A percentile compares a stretch with the other conserved stretches of the same genome.
Evolutionary conservation across 2,797 vertebrate genomes (phyloP).

Genomic region (Lindbergichthys nudifrons): DNA sequence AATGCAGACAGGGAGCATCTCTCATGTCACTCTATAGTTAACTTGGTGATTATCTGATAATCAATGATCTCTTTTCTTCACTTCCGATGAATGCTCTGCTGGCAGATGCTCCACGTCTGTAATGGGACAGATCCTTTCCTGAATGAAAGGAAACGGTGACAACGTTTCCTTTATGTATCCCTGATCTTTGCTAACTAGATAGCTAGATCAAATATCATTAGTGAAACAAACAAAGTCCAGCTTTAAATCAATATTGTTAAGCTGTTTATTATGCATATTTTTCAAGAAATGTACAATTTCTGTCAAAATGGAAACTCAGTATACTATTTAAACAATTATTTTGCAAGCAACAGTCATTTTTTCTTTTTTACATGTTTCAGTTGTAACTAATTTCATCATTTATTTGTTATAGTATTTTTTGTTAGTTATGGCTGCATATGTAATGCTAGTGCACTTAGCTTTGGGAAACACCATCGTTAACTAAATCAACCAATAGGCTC

Average conservation of each 20-base stretch:
- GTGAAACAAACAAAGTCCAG: background rate
- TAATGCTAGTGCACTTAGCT: background rate
- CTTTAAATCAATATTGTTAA: background rate
- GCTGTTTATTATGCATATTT: background rate
- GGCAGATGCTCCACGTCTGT: conserved; percentile 26
- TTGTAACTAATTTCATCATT: background rate
- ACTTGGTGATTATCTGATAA: conserved; percentile 57
- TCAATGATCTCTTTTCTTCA: conserved; percentile 49
- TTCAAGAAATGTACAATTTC: background rate
- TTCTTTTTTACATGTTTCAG: background rate
- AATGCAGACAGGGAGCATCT: conserved; percentile 51
- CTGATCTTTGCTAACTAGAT: background rate
- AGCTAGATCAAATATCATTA: background rate
- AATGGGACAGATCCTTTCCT: background rate
- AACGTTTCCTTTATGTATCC: background rate
- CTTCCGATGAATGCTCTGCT: conserved; percentile 36
- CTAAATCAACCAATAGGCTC: background rate
- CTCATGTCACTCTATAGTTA: conserved; percentile 20
- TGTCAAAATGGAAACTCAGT: background rate
- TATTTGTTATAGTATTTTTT: background rate
- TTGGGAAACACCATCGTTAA: background rate
- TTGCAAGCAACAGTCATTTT: background rate
- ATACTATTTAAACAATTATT: background rate
- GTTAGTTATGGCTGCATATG: background rate
- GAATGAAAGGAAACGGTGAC: conserved; percentile 1